Base-by-base conservation (phyloP, 2,797 vertebrate species). In the Pipistrellus kuhlii region DNA sequence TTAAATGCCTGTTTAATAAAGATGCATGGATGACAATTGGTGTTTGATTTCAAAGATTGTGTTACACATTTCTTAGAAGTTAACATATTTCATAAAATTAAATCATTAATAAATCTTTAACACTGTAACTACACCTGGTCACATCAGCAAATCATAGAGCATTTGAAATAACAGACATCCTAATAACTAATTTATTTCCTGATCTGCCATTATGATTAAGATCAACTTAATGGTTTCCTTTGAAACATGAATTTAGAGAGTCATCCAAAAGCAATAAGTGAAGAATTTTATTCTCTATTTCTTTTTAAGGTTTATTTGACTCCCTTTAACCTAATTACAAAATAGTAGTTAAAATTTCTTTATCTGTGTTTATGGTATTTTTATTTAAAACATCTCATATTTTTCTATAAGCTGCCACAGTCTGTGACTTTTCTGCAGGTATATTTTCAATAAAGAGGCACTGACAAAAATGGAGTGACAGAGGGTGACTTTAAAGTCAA, bases 401-500 rank as follows among this genome's bases (percentile, higher is more conserved):
- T 96, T 90, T 78, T 51, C 13, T 85, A 27, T 27, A 32, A 95
- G 12, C 83, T 96, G 92, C 93, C 94, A 93, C 30, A 85, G 17
- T 85, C 53, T 75, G 21, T 90, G 85, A 83, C 59, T 93, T 94
- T 96, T 93, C 69, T 91, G 53, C 51, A 92, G 72, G 48, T 96
- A 69, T 64, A 92, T 77, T 90, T 95, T 59, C 41, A 86, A 93
- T 77, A 94, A 92, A 89, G 44, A 87, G 18, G 6, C 21, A 57
- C 76, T 96, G 94, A 95, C 68, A 95, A 90, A 93, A 81, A 80
- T 32, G 30, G 30, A 96, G 76, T 96, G 94, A 95, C 95, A 95
- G 84, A 93, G 62, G 85, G 55, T 94, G 88, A 84, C 96, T 94
- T 93, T 87, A 53, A 92, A 92, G 90, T 94, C 94, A 95, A 78